A percentile compares a stretch with the other conserved stretches of the same genome.
Conservation (phyloP, 1,140 invertebrate genomes). For the Drosophila simulans region DNA sequence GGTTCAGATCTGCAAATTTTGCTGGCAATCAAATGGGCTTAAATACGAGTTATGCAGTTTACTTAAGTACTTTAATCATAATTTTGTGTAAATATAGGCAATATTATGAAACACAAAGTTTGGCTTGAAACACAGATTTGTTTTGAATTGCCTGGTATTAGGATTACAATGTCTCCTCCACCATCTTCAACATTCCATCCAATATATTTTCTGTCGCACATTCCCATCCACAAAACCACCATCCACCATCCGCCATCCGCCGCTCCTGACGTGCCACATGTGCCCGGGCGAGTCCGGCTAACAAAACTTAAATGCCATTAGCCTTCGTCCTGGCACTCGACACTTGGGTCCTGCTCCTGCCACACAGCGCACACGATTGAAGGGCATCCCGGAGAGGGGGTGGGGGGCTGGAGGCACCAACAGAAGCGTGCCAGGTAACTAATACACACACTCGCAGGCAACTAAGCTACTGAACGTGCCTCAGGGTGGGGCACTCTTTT, state of each 20-base stretch:
- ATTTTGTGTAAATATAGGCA: no score
- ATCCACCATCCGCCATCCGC: conserved; percentile 10
- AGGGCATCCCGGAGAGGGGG: background rate
- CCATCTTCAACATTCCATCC: conserved; percentile 21
- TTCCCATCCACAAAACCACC: conserved; percentile 8
- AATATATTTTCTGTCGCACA: conserved; percentile 20
- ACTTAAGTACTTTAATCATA: background rate
- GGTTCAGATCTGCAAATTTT: background rate
- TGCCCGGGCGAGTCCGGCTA: conserved; percentile 26
- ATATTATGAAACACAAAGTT: no score
- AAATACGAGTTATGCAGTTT: background rate
- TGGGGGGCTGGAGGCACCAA: conserved; percentile 1
- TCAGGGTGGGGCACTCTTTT: conserved; percentile 28
- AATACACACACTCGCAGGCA: conserved; percentile 45
- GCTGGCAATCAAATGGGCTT: background rate
- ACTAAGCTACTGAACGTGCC: conserved; percentile 74
- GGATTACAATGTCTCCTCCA: conserved; percentile 14
- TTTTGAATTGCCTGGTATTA: background rate
- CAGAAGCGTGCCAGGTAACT: conserved; percentile 80
- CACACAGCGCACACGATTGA: conserved; percentile 26
- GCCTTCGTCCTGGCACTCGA: conserved; percentile 59
- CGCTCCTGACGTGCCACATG: conserved; percentile 45
- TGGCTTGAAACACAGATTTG: no score
- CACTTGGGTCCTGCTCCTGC: conserved; percentile 42
- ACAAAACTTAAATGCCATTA: conserved; percentile 80